Base-by-base conservation (phyloP, 2,888 invertebrate genomes). In the Eledone cirrhosa region DNA sequence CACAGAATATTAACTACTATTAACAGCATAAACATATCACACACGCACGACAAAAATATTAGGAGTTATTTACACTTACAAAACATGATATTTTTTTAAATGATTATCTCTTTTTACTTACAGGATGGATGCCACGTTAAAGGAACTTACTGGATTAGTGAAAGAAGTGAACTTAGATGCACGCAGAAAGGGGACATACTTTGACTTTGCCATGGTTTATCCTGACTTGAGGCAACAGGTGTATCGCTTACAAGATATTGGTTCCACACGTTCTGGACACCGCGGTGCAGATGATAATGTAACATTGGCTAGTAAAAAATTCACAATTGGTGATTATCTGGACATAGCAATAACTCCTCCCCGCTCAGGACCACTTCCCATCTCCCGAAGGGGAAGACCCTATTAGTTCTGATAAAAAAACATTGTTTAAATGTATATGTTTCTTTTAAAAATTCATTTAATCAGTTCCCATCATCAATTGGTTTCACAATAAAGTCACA, bases 101-200 rank as follows among this genome's bases (percentile, higher is more conserved):
- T 41, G 41, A 41, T 41, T 5, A 2, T 63, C 2, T 22, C 47
- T 27, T 27, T n/a, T 22, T 31, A 22, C 48, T 77, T 80, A 7
- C 82, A 90, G 90, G 90, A 85, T 94, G 93, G 94, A 99, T 92
- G 99, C 99, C 7, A 97, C 97, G 0, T 92, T 99, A 24, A 94
- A 97, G 82, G 99, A 99, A 92, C 93, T 99, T 16, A 97, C 98
- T 0, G 95, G 95, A n/a, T 92, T 99, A 13, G 98, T 99, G 0
- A 97, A 98, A 89, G 99, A 99, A 93, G 99, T 99, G 0, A 99
- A 99, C 91, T 97, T 97, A 11, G 99, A 99, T 90, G 96, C 99
- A 0, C 93, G 98, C 77, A 94, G 95, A 78, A 97, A 97, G 90
- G 99, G 99, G 72, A 99, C 99, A 5, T 96, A 96, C 88, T 99